Percentiles rank a stretch among this genome's conserved stretches.
Conservation (phyloP, 1,140 invertebrate species). For the Drosophila orosa region DNA sequence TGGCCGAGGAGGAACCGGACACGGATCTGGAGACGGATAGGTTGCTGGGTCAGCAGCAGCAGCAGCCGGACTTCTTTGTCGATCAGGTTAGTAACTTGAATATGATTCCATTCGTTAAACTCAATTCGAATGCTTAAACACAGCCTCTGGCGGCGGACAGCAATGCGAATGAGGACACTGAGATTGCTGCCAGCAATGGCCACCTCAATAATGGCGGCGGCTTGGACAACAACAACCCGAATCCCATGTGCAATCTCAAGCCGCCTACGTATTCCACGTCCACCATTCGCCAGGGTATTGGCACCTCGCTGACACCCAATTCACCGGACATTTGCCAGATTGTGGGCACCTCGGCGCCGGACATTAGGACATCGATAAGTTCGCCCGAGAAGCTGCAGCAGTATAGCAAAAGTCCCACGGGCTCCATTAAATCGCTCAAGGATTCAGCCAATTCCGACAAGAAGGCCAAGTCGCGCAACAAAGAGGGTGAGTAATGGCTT, state of each 20-base stretch:
- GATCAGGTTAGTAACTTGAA: slow-evolving; percentile 86
- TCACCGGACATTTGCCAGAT: slow-evolving; percentile 82
- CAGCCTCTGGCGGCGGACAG: slow-evolving; percentile 50
- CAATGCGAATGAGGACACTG: slow-evolving; percentile 66
- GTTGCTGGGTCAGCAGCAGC: slow-evolving; percentile 93
- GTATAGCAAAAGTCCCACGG: slow-evolving; percentile 79
- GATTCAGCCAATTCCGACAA: slow-evolving; percentile 78
- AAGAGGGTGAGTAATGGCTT: slow-evolving; percentile 71
- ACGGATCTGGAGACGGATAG: slow-evolving; percentile 95
- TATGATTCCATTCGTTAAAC: not conserved
- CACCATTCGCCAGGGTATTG: slow-evolving; percentile 80
- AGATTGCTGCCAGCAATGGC: slow-evolving; percentile 46
- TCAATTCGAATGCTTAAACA: too few species aligned
- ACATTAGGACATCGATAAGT: slow-evolving; percentile 34
- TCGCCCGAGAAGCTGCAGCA: slow-evolving; percentile 81
- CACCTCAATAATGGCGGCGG: slow-evolving; percentile 56
- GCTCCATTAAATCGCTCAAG: slow-evolving; percentile 81
- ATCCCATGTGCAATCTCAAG: slow-evolving; percentile 58
- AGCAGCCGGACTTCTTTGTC: slow-evolving; percentile 91
- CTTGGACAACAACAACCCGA: slow-evolving; percentile 64
- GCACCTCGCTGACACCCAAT: slow-evolving; percentile 74
- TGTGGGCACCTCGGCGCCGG: slow-evolving; percentile 62
- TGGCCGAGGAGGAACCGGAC: slow-evolving; percentile 90
- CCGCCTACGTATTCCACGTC: slow-evolving; percentile 75
- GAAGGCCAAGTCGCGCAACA: slow-evolving; percentile 80